A percentile compares a stretch with the other conserved stretches of the same genome.
These are phyloP conservation scores for Fragum sueziense DNA, from an alignment of 2,888 invertebrate genomes.

Conservation along the genomic window DNA sequence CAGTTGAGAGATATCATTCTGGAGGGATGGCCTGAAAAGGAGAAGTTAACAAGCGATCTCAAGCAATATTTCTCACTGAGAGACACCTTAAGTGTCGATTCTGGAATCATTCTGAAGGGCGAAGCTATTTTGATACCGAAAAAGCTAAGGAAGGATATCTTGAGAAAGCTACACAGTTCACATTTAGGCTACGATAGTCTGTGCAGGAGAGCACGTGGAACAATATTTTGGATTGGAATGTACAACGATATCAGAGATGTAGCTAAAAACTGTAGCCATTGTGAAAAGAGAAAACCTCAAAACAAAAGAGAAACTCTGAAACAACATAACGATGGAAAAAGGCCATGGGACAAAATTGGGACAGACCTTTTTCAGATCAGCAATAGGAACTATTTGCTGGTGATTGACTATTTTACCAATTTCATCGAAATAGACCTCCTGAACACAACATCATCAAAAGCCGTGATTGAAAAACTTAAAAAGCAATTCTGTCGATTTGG, in stretches of 20 bases:
- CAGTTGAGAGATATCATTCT: slow-evolving; percentile 2
- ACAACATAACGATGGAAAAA: slow-evolving; percentile 22
- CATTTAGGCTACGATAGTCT: slow-evolving; percentile 34
- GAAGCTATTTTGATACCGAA: slow-evolving; percentile 39
- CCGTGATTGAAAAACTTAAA: slow-evolving; percentile 46
- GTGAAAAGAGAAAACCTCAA: slow-evolving; percentile 21
- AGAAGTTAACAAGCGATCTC: neutral
- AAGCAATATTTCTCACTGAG: slow-evolving; percentile 30
- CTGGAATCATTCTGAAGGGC: slow-evolving; percentile 43
- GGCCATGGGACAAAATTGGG: slow-evolving; percentile 32
- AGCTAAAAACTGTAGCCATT: slow-evolving; percentile 17
- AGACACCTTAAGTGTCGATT: slow-evolving; percentile 25
- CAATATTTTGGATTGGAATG: slow-evolving; percentile 44
- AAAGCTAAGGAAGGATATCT: slow-evolving; percentile 18
- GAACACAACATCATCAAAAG: slow-evolving; percentile 24
- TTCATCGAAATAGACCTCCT: slow-evolving; percentile 49
- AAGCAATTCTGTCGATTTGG: slow-evolving; percentile 45
- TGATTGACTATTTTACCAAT: slow-evolving; percentile 58
- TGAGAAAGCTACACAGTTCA: slow-evolving; percentile 25
- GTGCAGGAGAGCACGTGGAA: slow-evolving; percentile 33
- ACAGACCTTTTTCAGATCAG: slow-evolving; percentile 41
- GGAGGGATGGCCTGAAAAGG: slow-evolving; percentile 30
- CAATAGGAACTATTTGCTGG: slow-evolving; percentile 40
- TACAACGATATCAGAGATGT: slow-evolving; percentile 30
- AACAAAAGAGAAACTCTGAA: slow-evolving; percentile 22